phyloP scores from a whole-genome alignment of 2,797 vertebrate genomes.

The Cuniculus paca region DNA sequence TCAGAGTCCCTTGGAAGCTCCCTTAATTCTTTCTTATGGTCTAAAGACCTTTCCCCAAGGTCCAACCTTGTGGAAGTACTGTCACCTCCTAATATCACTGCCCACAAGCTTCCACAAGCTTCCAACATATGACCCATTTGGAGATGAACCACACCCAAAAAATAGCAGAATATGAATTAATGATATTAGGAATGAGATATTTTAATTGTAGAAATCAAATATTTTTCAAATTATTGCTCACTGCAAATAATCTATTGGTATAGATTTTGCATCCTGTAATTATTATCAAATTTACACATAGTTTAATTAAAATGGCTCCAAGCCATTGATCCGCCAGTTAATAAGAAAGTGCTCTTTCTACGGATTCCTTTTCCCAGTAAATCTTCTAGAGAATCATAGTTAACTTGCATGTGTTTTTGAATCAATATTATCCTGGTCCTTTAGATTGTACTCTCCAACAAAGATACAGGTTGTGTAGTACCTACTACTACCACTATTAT shows the following conservation, averaged over 20 bases:
- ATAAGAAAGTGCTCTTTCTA: background rate
- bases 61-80: too few species aligned
- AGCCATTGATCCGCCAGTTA: background rate
- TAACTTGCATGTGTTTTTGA: background rate
- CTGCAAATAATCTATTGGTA: background rate
- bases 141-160: background rate
- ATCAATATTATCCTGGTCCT: background rate
- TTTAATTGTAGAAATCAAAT: background rate
- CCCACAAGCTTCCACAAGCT: background rate
- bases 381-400: background rate
- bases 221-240: background rate
- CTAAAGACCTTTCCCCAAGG: too few species aligned
- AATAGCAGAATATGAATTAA: background rate
- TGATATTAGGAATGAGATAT: background rate
- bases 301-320: background rate
- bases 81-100: background rate
- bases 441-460: background rate
- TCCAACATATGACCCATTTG: too few species aligned
- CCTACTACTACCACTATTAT: background rate
- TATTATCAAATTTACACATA: background rate
- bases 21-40: background rate
- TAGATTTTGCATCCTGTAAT: background rate
- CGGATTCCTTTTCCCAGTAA: background rate
- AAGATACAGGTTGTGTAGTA: background rate
- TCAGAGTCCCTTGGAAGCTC: background rate